These are phyloP conservation scores for Vulpes ferrilata DNA, from an alignment of 2,113 vertebrate species.

Conservation along the genomic window DNA sequence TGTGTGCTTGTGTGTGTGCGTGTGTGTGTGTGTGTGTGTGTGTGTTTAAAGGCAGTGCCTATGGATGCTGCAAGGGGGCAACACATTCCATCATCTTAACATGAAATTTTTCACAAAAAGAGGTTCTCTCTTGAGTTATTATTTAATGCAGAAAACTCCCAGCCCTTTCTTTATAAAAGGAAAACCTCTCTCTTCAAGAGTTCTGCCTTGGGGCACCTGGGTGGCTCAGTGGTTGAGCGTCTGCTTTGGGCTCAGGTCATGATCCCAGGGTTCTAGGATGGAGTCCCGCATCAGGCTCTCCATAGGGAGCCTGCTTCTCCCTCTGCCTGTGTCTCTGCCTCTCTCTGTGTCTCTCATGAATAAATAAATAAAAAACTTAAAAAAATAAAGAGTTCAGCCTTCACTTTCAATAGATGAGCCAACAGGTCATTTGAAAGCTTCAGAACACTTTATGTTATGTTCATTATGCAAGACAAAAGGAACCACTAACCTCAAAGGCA, in stretches of 20 bases:
- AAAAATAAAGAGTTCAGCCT: not conserved
- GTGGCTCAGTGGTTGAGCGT: too few species aligned
- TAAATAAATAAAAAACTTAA: too few species aligned
- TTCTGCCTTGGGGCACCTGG: not conserved
- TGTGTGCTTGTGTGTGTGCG: too few species aligned
- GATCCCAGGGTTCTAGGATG: too few species aligned
- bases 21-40: too few species aligned
- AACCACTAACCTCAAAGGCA: not conserved
- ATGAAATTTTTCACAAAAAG: slow-evolving; percentile 76
- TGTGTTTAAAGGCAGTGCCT: slow-evolving; percentile 76
- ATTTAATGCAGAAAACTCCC: slow-evolving; percentile 66
- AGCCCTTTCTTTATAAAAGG: slow-evolving; percentile 25
- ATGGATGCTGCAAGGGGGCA: slow-evolving; percentile 82
- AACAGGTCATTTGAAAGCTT: slow-evolving; percentile 24
- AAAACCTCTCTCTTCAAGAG: slow-evolving; percentile 43
- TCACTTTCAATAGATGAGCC: slow-evolving; percentile 14
- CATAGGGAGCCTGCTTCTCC: too few species aligned
- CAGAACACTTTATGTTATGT: not conserved
- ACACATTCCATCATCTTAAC: slow-evolving; percentile 83
- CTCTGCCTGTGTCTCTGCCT: too few species aligned
- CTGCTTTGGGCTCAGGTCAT: too few species aligned
- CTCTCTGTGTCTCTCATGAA: too few species aligned
- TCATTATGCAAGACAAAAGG: slow-evolving; percentile 28
- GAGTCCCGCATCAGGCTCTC: too few species aligned
- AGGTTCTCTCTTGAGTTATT: slow-evolving; percentile 39